Evolutionary conservation across 37 sponge, comb jelly and placozoan genomes (phyloP), one percentile per base, ranked within the genome.

Genomic region (Ephydatia muelleri): DNA sequence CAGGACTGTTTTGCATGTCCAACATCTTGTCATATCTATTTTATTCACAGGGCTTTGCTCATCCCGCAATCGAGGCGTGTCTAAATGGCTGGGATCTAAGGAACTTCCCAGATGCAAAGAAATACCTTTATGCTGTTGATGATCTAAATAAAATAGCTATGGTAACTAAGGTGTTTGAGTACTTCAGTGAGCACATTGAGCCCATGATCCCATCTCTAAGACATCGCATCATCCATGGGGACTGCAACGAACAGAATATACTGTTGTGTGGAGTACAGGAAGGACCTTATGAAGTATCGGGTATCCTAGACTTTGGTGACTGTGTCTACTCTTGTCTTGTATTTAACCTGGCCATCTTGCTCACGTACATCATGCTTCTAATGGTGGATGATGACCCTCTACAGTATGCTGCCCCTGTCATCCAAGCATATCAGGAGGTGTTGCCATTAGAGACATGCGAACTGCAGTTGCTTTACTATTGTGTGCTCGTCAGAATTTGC

Each of bases 241-340:
- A 79, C 64, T 33, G n/a, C 64, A 79, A 79, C 64, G 38, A 49
- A 43, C 28, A 71, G 75, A 72, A 72, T 43, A 65, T 86, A 5
- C 32, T 86, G n/a, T 28, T 85, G 23, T 33, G 4, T 3, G 5
- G 23, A 14, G 0, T 14, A 71, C 22, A 1, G 1, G 57, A 70
- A 3, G 72, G 68, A 29, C 38, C 47, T 5, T 32, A 47, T 28
- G 27, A 30, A 0, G 39, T 76, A 8, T n/a, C 5, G 32, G 87
- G 77, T 9, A 27, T 86, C 48, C 80, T 86, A 14, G 87, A 86
- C 67, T 86, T 86, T 64, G 72, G 75, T 27, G 87, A 86, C 71
- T 72, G 81, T 37, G 47, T 72, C 26, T 34, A 37, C 19, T 32
- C 68, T 23, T 28, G 57, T 26, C 34, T 65, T 12, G 73, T 86